Evolutionary conservation across 2,888 invertebrate genomes (phyloP).

Genomic region (Zaprionus lineosus): DNA sequence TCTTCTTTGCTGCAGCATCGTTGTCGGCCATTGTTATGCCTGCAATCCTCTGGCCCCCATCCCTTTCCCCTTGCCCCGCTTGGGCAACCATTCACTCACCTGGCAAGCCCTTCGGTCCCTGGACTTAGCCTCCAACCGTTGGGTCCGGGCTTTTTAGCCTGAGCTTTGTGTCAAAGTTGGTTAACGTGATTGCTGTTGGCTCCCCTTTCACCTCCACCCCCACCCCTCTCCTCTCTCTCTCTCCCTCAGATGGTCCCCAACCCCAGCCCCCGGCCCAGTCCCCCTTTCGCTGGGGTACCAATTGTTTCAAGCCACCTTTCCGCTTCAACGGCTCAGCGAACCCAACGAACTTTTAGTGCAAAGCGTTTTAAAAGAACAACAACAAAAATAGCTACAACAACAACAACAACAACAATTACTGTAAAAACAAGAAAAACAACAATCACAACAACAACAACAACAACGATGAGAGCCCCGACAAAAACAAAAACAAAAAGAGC

Average conservation of each 20-base stretch:
- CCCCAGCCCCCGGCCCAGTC: neutral
- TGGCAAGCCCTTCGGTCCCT: too few species aligned
- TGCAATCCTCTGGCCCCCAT: neutral
- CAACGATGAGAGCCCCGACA: conserved; percentile 14
- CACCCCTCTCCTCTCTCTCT: neutral
- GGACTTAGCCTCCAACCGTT: conserved; percentile 23
- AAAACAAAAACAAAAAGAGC: conserved; percentile 9
- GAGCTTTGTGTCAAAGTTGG: conserved; percentile 73
- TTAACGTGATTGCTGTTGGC: conserved; percentile 69
- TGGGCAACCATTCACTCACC: too few species aligned
- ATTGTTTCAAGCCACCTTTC: conserved; percentile 62
- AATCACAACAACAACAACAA: conserved; percentile 27
- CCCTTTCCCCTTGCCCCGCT: neutral
- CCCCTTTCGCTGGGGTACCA: conserved; percentile 15
- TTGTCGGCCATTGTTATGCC: conserved; percentile 58
- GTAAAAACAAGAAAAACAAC: conserved; percentile 13
- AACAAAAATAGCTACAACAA: conserved; percentile 28
- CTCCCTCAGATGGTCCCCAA: too few species aligned
- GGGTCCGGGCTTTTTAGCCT: conserved; percentile 56
- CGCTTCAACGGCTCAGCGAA: conserved; percentile 59
- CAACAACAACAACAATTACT: neutral
- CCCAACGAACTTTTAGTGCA: conserved; percentile 70
- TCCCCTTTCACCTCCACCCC: neutral
- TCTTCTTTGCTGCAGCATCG: conserved; percentile 33
- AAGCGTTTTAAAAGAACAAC: conserved; percentile 53